Base-by-base conservation (phyloP, 2,888 invertebrate genomes). In the Tenthredo mesomela region DNA sequence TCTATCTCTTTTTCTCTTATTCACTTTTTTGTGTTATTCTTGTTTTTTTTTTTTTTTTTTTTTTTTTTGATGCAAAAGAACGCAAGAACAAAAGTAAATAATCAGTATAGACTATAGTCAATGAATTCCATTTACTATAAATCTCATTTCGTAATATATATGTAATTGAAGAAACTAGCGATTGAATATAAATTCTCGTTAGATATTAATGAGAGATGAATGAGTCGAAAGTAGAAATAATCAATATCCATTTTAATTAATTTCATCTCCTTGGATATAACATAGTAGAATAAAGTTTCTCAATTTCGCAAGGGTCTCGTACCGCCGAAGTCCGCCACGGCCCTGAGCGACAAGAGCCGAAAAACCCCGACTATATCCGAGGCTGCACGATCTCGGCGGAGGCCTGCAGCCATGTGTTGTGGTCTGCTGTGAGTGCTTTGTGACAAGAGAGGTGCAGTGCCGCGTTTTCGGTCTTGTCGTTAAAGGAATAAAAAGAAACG, bases 361-460 rank as follows among this genome's bases (percentile, higher is more conserved):
- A 80, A 82, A 71, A 58, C 73, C 67, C 87, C 89, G 91, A 90
- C 85, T 86, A 85, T 84, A 84, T 86, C 87, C 89, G 89, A 89
- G 85, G 61, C 65, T 65, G 82, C 18, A 85, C 88, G 87, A 88
- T 88, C 88, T 83, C 83, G 73, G 83, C 85, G 88, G 88, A 88
- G 89, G 88, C 88, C 87, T 88, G 67, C 73, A 91, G 91, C 91
- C 90, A 91, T 91, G 91, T 91, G 91, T 91, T 88, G 91, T 88
- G 91, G 88, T 91, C 88, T 90, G 90, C 90, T 90, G 90, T 90
- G 91, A 91, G 91, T 91, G 91, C 90, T 91, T 91, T 90, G 90
- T 90, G 91, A 90, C 90, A 89, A 91, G 91, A 90, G 91, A 91
- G 91, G 90, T 88, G 89, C 90, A 89, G 89, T 88, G 90, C 88